phyloP scores from a whole-genome alignment of 2,888 invertebrate species.

The Oligia latruncula region DNA sequence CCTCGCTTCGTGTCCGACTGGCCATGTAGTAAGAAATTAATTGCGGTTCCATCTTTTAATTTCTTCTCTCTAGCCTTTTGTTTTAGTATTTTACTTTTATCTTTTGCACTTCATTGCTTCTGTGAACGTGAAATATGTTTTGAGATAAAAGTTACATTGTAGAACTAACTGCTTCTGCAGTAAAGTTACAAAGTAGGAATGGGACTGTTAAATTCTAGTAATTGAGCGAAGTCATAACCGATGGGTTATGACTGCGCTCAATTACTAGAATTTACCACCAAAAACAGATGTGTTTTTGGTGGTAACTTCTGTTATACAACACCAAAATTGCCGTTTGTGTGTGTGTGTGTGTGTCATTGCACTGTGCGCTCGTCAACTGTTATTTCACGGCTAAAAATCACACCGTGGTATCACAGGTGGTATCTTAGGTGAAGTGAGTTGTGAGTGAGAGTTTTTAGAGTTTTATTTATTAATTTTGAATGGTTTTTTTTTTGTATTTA shows the following conservation, averaged over 20 bases:
- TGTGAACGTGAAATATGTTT: conserved; percentile 28
- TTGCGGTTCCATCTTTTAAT: conserved; percentile 53
- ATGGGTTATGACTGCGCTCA: no score
- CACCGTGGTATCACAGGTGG: no score
- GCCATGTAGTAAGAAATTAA: conserved; percentile 51
- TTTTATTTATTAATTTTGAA: no score
- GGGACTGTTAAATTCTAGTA: background rate
- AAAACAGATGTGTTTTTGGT: background rate
- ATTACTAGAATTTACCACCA: no score
- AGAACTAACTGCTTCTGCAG: conserved; percentile 2
- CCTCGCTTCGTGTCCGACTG: conserved; percentile 36
- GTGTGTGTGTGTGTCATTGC: background rate
- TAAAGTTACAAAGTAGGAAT: conserved; percentile 33
- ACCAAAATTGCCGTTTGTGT: background rate
- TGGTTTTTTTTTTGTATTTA: no score
- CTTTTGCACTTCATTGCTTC: conserved; percentile 47
- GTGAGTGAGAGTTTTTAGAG: no score
- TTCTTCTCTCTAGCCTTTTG: conserved; percentile 33
- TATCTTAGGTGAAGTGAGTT: background rate
- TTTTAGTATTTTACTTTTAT: conserved; percentile 45
- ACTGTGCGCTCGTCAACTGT: background rate
- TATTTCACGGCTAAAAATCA: background rate
- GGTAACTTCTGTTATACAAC: background rate
- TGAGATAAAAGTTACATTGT: conserved; percentile 32
- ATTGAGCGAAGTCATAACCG: background rate